Conservation (phyloP, 2,113 vertebrate species). For the Atractosteus spatula region DNA sequence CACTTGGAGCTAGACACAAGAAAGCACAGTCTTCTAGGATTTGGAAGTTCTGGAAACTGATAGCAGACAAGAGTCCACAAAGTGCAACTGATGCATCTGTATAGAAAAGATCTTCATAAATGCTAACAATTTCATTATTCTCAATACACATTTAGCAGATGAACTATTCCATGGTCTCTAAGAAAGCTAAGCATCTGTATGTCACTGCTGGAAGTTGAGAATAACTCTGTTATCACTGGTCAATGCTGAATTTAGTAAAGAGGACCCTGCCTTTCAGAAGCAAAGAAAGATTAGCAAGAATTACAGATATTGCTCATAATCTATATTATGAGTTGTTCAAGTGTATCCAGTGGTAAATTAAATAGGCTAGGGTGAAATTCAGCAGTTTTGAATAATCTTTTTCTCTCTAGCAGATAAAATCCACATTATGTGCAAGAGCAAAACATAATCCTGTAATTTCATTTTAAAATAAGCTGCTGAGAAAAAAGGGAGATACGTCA, state of each 20-base stretch:
- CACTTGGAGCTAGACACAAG: no score
- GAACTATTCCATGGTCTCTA: no score
- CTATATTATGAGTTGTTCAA: conserved; percentile 59
- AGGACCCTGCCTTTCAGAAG: conserved; percentile 31
- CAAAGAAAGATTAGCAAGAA: conserved; percentile 53
- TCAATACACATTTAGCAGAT: no score
- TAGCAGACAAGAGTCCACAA: no score
- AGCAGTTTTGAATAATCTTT: conserved; percentile 55
- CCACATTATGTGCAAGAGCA: conserved; percentile 27
- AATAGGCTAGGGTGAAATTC: conserved; percentile 49
- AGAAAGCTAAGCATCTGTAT: no score
- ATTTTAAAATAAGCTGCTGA: conserved; percentile 55
- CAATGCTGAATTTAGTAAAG: not conserved
- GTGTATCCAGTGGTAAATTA: conserved; percentile 68
- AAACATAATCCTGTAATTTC: conserved; percentile 65
- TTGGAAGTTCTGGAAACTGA: no score
- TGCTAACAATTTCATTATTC: no score
- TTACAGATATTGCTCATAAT: conserved; percentile 58
- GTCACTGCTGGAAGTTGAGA: no score
- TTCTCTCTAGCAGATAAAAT: conserved; percentile 49
- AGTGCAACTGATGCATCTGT: no score
- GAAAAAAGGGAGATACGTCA: conserved; percentile 54
- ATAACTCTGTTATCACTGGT: no score
- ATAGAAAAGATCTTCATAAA: no score
- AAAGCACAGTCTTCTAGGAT: no score